These are phyloP conservation scores for Aurelia sp. DNA, from an alignment of 30 jellyfish, hydroid and myxozoan genomes.

Conservation along the genomic window DNA sequence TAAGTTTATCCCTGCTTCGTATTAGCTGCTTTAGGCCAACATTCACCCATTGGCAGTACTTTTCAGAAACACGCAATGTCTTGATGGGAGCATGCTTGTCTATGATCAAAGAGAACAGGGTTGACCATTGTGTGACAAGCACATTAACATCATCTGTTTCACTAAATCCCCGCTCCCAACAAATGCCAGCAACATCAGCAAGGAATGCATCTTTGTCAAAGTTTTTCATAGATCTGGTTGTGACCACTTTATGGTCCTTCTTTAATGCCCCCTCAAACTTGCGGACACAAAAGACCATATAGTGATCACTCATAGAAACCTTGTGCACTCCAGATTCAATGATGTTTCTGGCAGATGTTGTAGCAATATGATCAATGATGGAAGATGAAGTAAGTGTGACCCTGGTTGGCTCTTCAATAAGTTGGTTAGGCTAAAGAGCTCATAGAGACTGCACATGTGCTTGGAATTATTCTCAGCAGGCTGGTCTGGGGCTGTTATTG, in stretches of 20 bases:
- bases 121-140: too few relatives aligned
- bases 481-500: background rate
- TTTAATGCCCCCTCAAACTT: background rate
- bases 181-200: too few relatives aligned
- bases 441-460: background rate
- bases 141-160: too few relatives aligned
- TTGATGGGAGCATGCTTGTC: too few relatives aligned
- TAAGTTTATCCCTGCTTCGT: too few relatives aligned
- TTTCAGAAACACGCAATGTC: too few relatives aligned
- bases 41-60: too few relatives aligned
- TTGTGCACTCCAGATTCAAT: background rate
- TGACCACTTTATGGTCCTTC: background rate
- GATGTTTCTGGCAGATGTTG: slow-evolving; percentile 33
- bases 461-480: background rate
- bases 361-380: slow-evolving; percentile 31
- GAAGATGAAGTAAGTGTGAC: slow-evolving; percentile 19
- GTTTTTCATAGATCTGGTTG: background rate
- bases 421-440: slow-evolving; percentile 7
- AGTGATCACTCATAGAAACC: background rate
- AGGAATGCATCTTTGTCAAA: too few relatives aligned
- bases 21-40: too few relatives aligned
- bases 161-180: too few relatives aligned
- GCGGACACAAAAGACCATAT: slow-evolving; percentile 3
- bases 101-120: too few relatives aligned
- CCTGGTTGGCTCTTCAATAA: slow-evolving; percentile 32